Percentiles rank a stretch among this genome's conserved stretches.
Conservation (phyloP, 2,888 invertebrate species). For the Silvanus unidentatus region DNA sequence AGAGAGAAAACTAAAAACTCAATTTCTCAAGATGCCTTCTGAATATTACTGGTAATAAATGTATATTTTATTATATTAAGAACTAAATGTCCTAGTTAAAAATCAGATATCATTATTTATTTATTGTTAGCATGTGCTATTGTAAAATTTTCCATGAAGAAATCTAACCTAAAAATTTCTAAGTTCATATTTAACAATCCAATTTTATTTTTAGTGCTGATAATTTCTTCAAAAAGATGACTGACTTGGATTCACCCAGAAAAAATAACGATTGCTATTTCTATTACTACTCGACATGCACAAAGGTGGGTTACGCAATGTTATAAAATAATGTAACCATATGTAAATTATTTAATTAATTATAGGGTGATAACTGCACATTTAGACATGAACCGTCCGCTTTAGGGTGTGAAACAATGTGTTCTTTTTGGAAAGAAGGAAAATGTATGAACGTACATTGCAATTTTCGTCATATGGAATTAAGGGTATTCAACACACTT, state of each 20-base stretch:
- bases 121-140: no score
- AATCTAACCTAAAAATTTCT: constrained; percentile 28
- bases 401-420: constrained; percentile 74
- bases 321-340: constrained; percentile 12
- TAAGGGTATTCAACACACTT: constrained; percentile 53
- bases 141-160: constrained; percentile 13
- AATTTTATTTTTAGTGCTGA: constrained; percentile 39
- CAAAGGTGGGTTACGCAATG: constrained; percentile 58
- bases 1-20: no score
- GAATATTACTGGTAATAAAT: no score
- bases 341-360: constrained; percentile 19
- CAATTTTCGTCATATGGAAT: constrained; percentile 79
- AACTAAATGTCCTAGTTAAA: no score
- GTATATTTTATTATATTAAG: no score
- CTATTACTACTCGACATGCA: constrained; percentile 81
- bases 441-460: constrained; percentile 73
- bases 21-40: no score
- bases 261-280: constrained; percentile 85
- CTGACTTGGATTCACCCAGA: constrained; percentile 62
- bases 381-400: constrained; percentile 82
- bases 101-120: no score
- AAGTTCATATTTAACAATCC: constrained; percentile 1
- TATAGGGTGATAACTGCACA: constrained; percentile 70
- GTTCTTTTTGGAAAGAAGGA: constrained; percentile 76
- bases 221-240: constrained; percentile 47